phyloP scores from a whole-genome alignment of 2,888 invertebrate genomes.

The Tenthredo mesomela region DNA sequence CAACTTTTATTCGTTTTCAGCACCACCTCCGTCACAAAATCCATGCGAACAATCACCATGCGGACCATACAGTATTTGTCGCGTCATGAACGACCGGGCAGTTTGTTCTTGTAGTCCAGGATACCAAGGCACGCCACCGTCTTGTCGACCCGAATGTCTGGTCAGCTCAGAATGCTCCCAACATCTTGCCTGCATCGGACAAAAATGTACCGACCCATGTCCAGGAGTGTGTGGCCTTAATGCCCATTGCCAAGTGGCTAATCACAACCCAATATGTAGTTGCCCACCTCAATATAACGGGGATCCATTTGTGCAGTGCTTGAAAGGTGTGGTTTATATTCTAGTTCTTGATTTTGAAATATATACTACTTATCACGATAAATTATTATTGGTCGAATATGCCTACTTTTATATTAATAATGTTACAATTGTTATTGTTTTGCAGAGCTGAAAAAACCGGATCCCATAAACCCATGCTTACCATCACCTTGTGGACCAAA shows the following conservation, averaged over 20 bases:
- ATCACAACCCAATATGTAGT: conserved; percentile 84
- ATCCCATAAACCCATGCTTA: conserved; percentile 84
- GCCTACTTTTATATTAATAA: not conserved
- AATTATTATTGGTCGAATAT: not conserved
- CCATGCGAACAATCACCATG: conserved; percentile 83
- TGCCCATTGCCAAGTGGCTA: conserved; percentile 81
- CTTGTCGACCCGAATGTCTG: conserved; percentile 82
- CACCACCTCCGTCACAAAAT: conserved; percentile 72
- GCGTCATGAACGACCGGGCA: conserved; percentile 80
- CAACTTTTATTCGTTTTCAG: conserved; percentile 64
- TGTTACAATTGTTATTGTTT: conserved; percentile 21
- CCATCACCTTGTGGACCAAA: conserved; percentile 93
- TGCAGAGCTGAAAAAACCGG: conserved; percentile 66
- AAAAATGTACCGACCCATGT: conserved; percentile 84
- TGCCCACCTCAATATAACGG: conserved; percentile 82
- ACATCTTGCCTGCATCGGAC: conserved; percentile 82
- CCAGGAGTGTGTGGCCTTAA: conserved; percentile 81
- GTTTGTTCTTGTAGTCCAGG: conserved; percentile 83
- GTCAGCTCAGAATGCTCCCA: conserved; percentile 82
- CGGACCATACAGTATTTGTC: conserved; percentile 82
- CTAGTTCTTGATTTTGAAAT: not conserved
- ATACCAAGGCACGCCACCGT: conserved; percentile 82
- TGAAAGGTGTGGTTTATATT: conserved; percentile 72
- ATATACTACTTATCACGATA: not conserved
- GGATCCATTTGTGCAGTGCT: conserved; percentile 81